These are phyloP conservation scores for Drosophila mayaguana DNA, from an alignment of 2,888 invertebrate species.

Conservation along the genomic window DNA sequence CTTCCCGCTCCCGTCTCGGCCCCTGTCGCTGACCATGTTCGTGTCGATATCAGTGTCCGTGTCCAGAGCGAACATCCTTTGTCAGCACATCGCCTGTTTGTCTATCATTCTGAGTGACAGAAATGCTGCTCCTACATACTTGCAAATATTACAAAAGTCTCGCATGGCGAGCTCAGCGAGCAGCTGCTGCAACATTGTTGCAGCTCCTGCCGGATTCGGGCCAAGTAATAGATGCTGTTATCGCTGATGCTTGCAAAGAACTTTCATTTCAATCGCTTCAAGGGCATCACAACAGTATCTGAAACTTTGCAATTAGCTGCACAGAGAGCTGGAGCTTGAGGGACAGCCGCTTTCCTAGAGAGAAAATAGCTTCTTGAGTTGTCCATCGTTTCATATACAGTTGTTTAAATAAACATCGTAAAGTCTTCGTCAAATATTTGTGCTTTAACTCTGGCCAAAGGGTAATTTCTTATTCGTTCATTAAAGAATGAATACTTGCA, in stretches of 20 bases:
- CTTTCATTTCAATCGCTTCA: neutral
- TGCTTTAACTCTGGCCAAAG: no score
- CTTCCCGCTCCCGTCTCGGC: neutral
- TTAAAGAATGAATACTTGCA: no score
- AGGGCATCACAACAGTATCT: neutral
- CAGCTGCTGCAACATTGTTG: conserved; percentile 5
- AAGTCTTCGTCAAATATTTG: neutral
- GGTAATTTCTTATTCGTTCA: neutral
- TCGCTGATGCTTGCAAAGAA: conserved; percentile 59
- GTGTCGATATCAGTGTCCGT: conserved; percentile 40
- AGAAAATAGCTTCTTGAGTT: neutral
- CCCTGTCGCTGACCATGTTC: conserved; percentile 23
- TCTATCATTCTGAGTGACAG: conserved; percentile 64
- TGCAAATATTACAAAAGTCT: conserved; percentile 63
- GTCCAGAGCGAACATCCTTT: conserved; percentile 64
- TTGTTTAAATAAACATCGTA: neutral
- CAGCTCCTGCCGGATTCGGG: conserved; percentile 29
- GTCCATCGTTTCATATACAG: neutral
- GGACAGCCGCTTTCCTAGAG: neutral
- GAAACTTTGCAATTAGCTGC: conserved; percentile 10
- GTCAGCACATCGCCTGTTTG: conserved; percentile 76
- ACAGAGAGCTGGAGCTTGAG: neutral
- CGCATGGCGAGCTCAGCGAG: conserved; percentile 8
- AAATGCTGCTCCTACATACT: conserved; percentile 42
- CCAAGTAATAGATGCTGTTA: conserved; percentile 68